Evolutionary conservation across 2,113 vertebrate genomes (phyloP).

Genomic region (Austrofundulus limnaeus): DNA sequence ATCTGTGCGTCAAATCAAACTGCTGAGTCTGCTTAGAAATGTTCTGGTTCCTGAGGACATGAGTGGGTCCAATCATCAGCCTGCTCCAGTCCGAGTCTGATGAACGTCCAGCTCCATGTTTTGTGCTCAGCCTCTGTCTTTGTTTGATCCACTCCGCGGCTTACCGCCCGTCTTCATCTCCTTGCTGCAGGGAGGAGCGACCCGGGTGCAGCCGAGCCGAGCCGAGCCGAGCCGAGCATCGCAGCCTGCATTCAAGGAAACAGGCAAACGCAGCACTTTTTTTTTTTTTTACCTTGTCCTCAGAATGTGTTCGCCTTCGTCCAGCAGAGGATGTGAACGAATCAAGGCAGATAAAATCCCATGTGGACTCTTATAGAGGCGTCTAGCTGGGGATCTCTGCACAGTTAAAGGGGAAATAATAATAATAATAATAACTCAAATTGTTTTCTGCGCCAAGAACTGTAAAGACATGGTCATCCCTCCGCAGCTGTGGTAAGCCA

Average conservation of each 20-base stretch:
- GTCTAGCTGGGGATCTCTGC: conserved; percentile 37
- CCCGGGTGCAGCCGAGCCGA: conserved; percentile 60
- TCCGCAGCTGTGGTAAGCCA: conserved; percentile 71
- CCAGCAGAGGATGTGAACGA: not conserved
- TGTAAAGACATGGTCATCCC: conserved; percentile 67
- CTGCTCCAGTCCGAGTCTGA: conserved; percentile 7
- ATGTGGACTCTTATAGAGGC: conserved; percentile 28
- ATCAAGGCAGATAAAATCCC: not conserved
- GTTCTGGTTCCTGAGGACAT: no score
- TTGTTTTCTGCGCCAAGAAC: conserved; percentile 80
- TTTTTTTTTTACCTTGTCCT: conserved; percentile 14
- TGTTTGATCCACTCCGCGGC: conserved; percentile 58
- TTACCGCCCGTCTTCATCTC: conserved; percentile 63
- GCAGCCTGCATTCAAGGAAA: conserved; percentile 75
- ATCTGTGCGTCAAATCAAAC: no score
- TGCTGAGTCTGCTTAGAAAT: no score
- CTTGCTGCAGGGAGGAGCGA: conserved; percentile 83
- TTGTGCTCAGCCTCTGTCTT: conserved; percentile 10
- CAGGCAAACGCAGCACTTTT: conserved; percentile 72
- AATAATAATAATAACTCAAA: conserved; percentile 65
- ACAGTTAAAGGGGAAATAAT: conserved; percentile 52
- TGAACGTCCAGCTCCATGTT: conserved; percentile 37
- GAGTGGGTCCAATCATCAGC: not conserved
- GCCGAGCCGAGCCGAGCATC: conserved; percentile 68
- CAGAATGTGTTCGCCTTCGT: conserved; percentile 22